These are phyloP conservation scores for Arctocebus calabarensis DNA, from an alignment of 2,797 vertebrate species.

Conservation along the genomic window DNA sequence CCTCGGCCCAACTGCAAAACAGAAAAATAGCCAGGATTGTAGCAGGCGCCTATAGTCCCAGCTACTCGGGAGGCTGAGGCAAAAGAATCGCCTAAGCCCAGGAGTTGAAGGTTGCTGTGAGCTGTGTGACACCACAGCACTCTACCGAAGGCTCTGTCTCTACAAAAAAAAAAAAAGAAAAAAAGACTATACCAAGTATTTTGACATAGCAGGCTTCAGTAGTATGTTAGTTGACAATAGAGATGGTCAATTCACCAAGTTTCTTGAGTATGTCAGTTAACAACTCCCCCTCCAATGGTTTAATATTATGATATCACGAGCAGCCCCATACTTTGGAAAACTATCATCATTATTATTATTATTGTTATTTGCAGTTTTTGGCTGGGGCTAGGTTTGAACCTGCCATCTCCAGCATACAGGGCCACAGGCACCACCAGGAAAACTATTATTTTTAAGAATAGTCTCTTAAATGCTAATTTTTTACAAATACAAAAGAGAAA, in stretches of 20 bases:
- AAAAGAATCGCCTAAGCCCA: too few relatives aligned
- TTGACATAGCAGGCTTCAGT: slow-evolving; percentile 32
- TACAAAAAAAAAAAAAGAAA: too few relatives aligned
- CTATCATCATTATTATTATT: neutral
- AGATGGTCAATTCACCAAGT: slow-evolving; percentile 39
- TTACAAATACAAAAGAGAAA: slow-evolving; percentile 25
- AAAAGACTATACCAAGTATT: neutral
- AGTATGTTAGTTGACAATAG: neutral
- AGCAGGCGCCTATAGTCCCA: too few relatives aligned
- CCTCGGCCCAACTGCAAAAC: too few relatives aligned
- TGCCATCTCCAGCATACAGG: too few relatives aligned
- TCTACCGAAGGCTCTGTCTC: too few relatives aligned
- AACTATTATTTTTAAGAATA: slow-evolving; percentile 30
- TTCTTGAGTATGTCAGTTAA: slow-evolving; percentile 54
- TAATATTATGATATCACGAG: slow-evolving; percentile 43
- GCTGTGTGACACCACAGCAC: too few relatives aligned
- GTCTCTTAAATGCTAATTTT: slow-evolving; percentile 51
- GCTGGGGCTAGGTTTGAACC: too few relatives aligned
- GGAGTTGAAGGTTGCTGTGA: too few relatives aligned
- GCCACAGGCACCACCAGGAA: neutral
- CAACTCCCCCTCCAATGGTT: slow-evolving; percentile 18
- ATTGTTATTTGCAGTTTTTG: neutral
- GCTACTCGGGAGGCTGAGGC: too few relatives aligned
- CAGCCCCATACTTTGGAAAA: neutral
- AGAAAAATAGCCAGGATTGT: too few relatives aligned